phyloP scores from a whole-genome alignment of 2,113 vertebrate genomes.

The Callocephalon fimbriatum region DNA sequence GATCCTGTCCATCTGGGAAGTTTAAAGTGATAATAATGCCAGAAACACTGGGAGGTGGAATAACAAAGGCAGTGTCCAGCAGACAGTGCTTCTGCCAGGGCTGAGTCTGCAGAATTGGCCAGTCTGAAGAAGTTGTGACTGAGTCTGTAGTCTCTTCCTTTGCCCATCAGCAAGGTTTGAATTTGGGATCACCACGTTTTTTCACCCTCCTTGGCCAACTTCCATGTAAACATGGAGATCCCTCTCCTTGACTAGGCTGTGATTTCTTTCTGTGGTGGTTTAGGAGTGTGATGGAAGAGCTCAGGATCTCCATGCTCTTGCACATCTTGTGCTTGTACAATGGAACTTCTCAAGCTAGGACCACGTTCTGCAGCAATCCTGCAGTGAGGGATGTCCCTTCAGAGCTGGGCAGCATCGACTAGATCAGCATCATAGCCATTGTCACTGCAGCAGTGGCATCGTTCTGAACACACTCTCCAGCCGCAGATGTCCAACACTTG shows the following conservation, averaged over 20 bases:
- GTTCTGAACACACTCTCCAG: not conserved
- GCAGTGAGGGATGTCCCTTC: not conserved
- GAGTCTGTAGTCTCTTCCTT: not conserved
- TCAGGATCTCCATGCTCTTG: not conserved
- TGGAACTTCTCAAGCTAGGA: not conserved
- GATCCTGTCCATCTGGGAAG: not conserved
- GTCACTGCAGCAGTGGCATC: not conserved
- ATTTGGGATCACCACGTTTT: not conserved
- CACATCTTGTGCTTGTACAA: not conserved
- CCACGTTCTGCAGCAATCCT: not conserved
- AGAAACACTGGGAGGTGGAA: not conserved
- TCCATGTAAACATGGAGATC: not conserved
- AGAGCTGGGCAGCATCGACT: not conserved
- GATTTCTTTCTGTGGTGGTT: not conserved
- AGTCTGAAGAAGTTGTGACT: not conserved
- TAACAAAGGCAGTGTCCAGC: not conserved
- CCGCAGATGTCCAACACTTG: not conserved
- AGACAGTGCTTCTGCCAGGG: not conserved
- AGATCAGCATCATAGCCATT: not conserved
- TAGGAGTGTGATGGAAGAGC: not conserved
- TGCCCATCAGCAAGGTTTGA: not conserved
- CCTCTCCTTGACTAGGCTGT: not conserved
- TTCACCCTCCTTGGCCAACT: not conserved
- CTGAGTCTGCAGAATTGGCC: not conserved
- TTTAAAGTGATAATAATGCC: not conserved